Conservation (phyloP, 2,888 invertebrate species). For the Malacosoma neustria region DNA sequence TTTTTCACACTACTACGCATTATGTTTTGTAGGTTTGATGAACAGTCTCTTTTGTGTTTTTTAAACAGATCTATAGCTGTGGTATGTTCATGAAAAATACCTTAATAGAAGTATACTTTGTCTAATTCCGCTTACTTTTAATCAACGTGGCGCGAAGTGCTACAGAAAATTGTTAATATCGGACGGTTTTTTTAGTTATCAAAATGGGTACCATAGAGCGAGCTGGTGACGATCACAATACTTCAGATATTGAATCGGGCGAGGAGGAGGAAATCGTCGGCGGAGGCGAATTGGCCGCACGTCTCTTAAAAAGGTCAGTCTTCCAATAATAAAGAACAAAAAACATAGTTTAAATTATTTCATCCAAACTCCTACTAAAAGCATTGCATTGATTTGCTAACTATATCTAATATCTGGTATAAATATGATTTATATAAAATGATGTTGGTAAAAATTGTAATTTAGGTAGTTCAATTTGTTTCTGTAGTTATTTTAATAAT, state of each 20-base stretch:
- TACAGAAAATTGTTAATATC: constrained; percentile 23
- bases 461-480: too few species aligned
- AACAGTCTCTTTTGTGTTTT: constrained; percentile 14
- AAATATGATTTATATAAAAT: too few species aligned
- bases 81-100: constrained; percentile 10
- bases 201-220: constrained; percentile 80
- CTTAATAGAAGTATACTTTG: constrained; percentile 8
- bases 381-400: too few species aligned
- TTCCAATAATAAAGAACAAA: too few species aligned
- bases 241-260: constrained; percentile 79
- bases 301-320: constrained; percentile 57
- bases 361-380: too few species aligned
- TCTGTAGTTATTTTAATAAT: too few species aligned
- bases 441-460: too few species aligned
- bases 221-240: constrained; percentile 72
- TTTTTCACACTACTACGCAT: constrained; percentile 61
- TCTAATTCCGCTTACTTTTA: too few species aligned
- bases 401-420: too few species aligned
- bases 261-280: constrained; percentile 77
- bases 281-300: constrained; percentile 63
- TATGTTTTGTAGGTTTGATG: constrained; percentile 44
- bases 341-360: too few species aligned
- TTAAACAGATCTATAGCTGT: constrained; percentile 9
- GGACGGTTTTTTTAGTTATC: constrained; percentile 52
- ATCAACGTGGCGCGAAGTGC: constrained; percentile 59